Base-by-base conservation (phyloP, 2,113 vertebrate species). In the Colistium nudipinnis region DNA sequence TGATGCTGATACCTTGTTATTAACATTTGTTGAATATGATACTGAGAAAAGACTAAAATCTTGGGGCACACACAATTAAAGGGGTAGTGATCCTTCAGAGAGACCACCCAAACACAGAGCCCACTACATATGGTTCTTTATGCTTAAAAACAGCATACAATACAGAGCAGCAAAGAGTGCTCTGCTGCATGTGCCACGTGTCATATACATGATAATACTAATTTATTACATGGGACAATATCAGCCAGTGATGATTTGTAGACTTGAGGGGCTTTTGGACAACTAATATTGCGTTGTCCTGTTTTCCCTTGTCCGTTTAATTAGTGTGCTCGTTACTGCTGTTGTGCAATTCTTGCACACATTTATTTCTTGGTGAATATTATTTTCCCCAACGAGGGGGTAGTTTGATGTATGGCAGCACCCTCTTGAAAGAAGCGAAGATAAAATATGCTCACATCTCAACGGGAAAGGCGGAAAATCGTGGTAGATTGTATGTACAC, bases 401-500 rank as follows among this genome's bases (percentile, higher is more conserved):
- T 45, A 56, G 60, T 77, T 70, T 49, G 24, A 72, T 80, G 48
- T 54, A 55, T 70, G 25, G 9, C 39, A 48, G 25, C 53, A 51
- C 27, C 9, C 1, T n/a, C 20, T 74, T 19, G 2, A 49, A 44
- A 53, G 44, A 59, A n/a, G 27, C 6, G 2, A 19, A 44, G 52
- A 56, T 56, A 57, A 70, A 81, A 73, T 57, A 30, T 70, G 71
- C 43, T 68, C 55, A 62, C 49, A 62, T 73, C 56, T 68, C 53
- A 63, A 11, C 2, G 11, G 55, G 33, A 57, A 63, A 69, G 35
- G 47, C 38, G 36, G 56, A 25, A 39, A 13, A 61, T 51, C 39
- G 47, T 19, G 28, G n/a, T 10, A 10, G 62, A 24, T 49, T 67
- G 53, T 65, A 35, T 41, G 52, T 28, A 27, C 41, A 70, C 27